Conservation (phyloP, 1,140 invertebrate species). For the Zaprionus ornatus region DNA sequence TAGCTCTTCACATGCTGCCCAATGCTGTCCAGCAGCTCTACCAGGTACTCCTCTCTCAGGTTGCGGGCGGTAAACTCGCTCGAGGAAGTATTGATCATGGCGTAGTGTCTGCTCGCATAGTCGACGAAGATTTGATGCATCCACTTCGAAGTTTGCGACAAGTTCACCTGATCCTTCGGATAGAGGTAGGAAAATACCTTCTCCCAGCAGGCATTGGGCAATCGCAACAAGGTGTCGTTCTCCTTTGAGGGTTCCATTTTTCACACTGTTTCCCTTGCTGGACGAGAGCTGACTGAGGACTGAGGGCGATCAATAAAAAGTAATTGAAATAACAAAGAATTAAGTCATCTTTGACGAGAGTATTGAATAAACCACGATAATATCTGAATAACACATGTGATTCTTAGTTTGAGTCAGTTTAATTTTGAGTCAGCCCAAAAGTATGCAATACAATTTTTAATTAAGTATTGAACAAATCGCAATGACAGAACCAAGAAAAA, state of each 20-base stretch:
- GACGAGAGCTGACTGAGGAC: neutral
- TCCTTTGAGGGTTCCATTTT: conserved; percentile 22
- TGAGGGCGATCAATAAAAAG: neutral
- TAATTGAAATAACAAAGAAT: neutral
- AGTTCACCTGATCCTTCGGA: neutral
- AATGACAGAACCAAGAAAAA: too few relatives aligned
- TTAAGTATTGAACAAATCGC: neutral
- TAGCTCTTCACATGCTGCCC: neutral
- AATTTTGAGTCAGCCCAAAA: neutral
- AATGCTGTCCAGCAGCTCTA: neutral
- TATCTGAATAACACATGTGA: neutral
- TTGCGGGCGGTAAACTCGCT: neutral
- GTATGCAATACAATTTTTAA: neutral
- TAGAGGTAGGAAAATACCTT: neutral
- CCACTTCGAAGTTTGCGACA: neutral
- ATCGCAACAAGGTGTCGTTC: neutral
- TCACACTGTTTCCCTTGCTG: neutral
- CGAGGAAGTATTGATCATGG: neutral
- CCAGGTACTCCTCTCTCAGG: neutral
- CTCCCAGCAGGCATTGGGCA: neutral
- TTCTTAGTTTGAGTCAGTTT: neutral
- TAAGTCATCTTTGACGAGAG: neutral
- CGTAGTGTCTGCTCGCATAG: neutral
- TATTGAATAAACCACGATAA: neutral
- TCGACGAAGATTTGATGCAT: neutral